Base-by-base conservation (phyloP, 2,888 invertebrate species). In the Zhuqinia jingwanae region DNA sequence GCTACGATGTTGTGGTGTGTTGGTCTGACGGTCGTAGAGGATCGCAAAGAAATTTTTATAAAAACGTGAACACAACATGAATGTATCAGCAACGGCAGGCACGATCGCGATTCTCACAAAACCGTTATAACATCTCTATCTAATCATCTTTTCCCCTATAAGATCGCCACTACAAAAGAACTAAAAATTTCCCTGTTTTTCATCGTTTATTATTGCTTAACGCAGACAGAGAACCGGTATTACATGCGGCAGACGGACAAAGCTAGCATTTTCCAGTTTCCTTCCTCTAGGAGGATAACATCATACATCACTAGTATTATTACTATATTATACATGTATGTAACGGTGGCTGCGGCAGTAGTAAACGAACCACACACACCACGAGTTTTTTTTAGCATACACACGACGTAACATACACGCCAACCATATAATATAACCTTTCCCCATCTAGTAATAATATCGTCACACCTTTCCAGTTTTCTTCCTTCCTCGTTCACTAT, bases 401-500 rank as follows among this genome's bases (percentile, higher is more conserved):
- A 36, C 68, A 22, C 50, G 8, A 65, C 30, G n/a, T n/a, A n/a
- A 63, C 22, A 80, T 30, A 47, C 60, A 45, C 60, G 10, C 78
- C 60, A 77, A 50, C 50, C 42, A 47, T 53, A 65, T 58, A 80
- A 56, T 42, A 5, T n/a, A n/a, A n/a, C n/a, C 36, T 68, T 68
- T 68, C 65, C 65, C 36, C 42, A 17, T 45, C 0, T 10, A 20
- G 65, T 68, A 68, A 68, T 68, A 68, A 68, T 68, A 68, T 68
- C 20, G 30, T 80, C 50, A 70, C 80, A 81, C 73, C 81, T 81
- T 36, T 25, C 73, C 73, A 30, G 50, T 70, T 81, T 20, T 58
- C 60, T 70, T 70, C 36, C 56, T 50, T 20, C 20, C 36, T 53
- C 11, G 15, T 53, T 15, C 15, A 2, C 53, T 53, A 17, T 53